Percentiles rank a stretch among this genome's conserved stretches.
phyloP scores from a whole-genome alignment of 2,113 vertebrate genomes.

The Nerophis lumbriciformis region DNA sequence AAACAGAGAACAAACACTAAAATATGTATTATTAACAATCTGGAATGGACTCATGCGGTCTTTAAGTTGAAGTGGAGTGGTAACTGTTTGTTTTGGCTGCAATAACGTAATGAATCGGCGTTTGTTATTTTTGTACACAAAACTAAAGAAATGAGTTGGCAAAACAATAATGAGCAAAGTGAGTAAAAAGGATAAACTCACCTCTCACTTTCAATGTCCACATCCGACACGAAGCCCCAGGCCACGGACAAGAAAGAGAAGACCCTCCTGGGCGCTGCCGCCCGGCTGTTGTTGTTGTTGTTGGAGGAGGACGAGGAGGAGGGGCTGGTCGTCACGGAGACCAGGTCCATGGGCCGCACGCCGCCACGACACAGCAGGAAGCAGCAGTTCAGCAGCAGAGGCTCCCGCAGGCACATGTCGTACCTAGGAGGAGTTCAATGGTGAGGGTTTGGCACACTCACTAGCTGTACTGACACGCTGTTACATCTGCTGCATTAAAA shows the following conservation, averaged over 20 bases:
- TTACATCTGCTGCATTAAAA: too few species aligned
- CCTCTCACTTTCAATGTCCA: constrained; percentile 89
- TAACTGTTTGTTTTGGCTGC: too few species aligned
- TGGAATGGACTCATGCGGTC: too few species aligned
- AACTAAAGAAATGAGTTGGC: too few species aligned
- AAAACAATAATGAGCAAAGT: too few species aligned
- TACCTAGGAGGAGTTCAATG: constrained; percentile 61
- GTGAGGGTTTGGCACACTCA: not conserved
- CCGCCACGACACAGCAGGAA: constrained; percentile 84
- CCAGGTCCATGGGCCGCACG: constrained; percentile 79
- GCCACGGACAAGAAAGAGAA: constrained; percentile 90
- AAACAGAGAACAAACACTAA: too few species aligned
- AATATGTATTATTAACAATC: too few species aligned
- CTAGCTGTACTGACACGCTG: too few species aligned
- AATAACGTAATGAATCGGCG: too few species aligned
- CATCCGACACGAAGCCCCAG: constrained; percentile 90
- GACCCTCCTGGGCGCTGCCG: constrained; percentile 56
- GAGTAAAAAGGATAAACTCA: constrained; percentile 11
- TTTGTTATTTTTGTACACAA: too few species aligned
- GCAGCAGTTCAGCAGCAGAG: constrained; percentile 85
- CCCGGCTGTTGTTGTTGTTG: constrained; percentile 43
- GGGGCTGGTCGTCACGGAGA: constrained; percentile 83
- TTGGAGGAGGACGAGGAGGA: constrained; percentile 38
- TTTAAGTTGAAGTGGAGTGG: too few species aligned
- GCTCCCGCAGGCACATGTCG: constrained; percentile 81